Conservation (phyloP, 2,113 vertebrate genomes). For the Callospermophilus lateralis region DNA sequence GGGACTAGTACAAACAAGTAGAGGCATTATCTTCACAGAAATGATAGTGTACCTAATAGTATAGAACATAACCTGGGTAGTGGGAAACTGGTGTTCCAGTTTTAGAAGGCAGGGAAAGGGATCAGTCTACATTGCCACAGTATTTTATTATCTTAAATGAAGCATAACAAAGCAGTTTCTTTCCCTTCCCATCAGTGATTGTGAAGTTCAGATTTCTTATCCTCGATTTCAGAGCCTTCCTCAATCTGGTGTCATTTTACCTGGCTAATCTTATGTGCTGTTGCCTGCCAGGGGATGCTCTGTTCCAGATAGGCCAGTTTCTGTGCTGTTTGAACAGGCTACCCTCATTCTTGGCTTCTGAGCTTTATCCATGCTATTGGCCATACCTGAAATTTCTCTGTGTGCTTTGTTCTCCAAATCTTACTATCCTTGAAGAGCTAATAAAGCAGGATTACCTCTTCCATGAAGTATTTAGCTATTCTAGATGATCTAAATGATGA, state of each 20-base stretch:
- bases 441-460: background rate
- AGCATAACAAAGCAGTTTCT: slow-evolving; percentile 62
- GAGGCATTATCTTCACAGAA: slow-evolving; percentile 24
- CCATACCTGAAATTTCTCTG: background rate
- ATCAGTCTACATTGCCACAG: background rate
- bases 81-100: slow-evolving; percentile 24
- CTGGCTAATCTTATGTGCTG: slow-evolving; percentile 59
- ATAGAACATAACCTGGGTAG: background rate
- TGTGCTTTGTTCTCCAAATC: background rate
- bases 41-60: background rate
- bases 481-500: background rate
- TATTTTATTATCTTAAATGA: slow-evolving; percentile 42
- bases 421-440: slow-evolving; percentile 22
- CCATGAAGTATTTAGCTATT: slow-evolving; percentile 24
- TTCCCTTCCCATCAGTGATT: slow-evolving; percentile 37
- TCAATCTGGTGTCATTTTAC: slow-evolving; percentile 68
- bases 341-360: slow-evolving; percentile 22
- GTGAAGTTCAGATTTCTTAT: slow-evolving; percentile 76
- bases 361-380: background rate
- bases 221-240: slow-evolving; percentile 61
- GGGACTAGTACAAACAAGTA: background rate
- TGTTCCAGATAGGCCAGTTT: slow-evolving; percentile 70
- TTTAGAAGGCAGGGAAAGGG: slow-evolving; percentile 44
- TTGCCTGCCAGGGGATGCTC: slow-evolving; percentile 41
- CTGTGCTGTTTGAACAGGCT: background rate